These are phyloP conservation scores for Chionis minor DNA, from an alignment of 2,113 vertebrate species.

Conservation along the genomic window DNA sequence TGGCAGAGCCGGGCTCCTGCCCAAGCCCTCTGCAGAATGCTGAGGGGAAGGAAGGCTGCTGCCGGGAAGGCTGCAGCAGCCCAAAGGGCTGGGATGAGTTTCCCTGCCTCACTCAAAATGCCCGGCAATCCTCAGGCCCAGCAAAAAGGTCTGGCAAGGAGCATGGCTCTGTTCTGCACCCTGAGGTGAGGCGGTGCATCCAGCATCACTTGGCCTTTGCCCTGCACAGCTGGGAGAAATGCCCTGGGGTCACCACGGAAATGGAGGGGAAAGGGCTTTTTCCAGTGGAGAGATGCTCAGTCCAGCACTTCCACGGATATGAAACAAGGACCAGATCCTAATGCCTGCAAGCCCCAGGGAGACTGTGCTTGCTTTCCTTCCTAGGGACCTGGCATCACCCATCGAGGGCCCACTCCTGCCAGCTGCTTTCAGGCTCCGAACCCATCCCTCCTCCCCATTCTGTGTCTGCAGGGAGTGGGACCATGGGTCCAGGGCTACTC, in stretches of 20 bases:
- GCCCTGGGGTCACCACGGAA: neutral
- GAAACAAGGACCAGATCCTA: neutral
- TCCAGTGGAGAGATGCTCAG: neutral
- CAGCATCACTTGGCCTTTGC: fast-evolving
- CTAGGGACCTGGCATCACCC: neutral
- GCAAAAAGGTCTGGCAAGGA: neutral
- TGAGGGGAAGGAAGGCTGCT: neutral
- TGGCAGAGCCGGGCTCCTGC: neutral
- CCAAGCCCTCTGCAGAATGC: neutral
- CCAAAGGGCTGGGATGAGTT: neutral
- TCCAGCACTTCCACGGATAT: neutral
- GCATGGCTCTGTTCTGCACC: neutral
- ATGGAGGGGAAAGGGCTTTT: neutral
- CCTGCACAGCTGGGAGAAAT: neutral
- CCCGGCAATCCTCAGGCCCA: neutral
- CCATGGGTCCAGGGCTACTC: fast-evolving
- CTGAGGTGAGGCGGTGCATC: neutral
- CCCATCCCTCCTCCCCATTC: neutral
- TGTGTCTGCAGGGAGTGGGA: neutral
- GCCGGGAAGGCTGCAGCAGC: neutral
- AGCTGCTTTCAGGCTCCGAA: neutral
- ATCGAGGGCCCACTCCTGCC: neutral
- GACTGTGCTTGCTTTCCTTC: neutral
- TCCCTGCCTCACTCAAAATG: neutral
- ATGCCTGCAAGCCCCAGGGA: neutral